Base-by-base conservation (phyloP, 2,113 vertebrate species). In the Pterophyllum scalare region DNA sequence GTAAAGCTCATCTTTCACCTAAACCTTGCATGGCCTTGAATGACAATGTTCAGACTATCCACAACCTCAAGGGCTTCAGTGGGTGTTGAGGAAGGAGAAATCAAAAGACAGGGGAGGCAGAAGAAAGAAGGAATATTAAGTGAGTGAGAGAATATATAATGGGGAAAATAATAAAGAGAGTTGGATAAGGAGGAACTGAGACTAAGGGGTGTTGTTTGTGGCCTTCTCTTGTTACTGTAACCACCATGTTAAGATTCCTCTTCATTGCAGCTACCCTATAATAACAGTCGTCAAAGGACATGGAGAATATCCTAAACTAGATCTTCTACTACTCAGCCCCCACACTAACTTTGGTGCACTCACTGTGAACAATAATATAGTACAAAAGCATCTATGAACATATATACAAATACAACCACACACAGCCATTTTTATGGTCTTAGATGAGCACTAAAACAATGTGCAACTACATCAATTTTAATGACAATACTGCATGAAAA, bases 191-290 rank as follows among this genome's bases (percentile, higher is more conserved):
- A 62, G 59, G 70, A 35, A 61, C 79, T 80, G 70, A 83, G 86
- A 77, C 77, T 64, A n/a, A 79, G 70, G 80, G 75, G 76, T 67
- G 67, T 92, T 93, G 87, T 91, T 92, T 92, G 85, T 75, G 75
- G 82, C 74, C 65, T 80, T 9, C 83, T 88, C 77, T 79, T 59
- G 82, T 94, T 87, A 80, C 80, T 72, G 22, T 86, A 77, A 91
- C 89, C 92, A 24, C 89, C 83, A 81, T 31, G 49, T 65, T 83
- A 75, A 87, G 92, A 90, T 77, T 83, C 74, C 80, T 85, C 84
- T 81, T 93, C 84, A 90, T 81, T 92, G 88, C 86, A 87, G 89
- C 83, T 92, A 86, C 59, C 24, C 59, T 80, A 88, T 92, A 89
- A 90, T 90, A 85, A 86, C 13, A 78, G 59, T 58, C 86, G 85